Evolutionary conservation across 2,797 vertebrate species (phyloP).

Genomic region (Acanthis flammea): DNA sequence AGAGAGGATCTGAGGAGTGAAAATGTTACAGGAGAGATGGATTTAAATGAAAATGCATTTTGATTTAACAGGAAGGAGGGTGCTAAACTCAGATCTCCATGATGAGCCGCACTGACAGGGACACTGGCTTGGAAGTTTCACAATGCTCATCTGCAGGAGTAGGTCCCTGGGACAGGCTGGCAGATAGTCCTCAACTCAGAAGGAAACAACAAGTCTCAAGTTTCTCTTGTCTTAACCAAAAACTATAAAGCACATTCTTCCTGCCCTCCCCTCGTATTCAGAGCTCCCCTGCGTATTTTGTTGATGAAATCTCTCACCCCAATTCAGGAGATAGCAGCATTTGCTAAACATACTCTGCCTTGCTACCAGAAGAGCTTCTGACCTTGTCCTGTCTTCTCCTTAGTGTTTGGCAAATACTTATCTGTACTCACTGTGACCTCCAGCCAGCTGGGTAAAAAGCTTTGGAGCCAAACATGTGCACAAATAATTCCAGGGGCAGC

Average conservation of each 20-base stretch:
- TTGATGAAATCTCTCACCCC: conserved; percentile 56
- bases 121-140: neutral
- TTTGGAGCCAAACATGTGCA: conserved; percentile 49
- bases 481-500: conserved; percentile 66
- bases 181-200: neutral
- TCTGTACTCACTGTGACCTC: conserved; percentile 69
- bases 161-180: neutral
- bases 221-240: neutral
- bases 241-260: neutral
- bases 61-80: neutral
- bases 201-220: neutral
- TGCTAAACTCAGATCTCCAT: neutral
- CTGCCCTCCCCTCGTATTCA: neutral
- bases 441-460: conserved; percentile 59
- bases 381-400: conserved; percentile 62
- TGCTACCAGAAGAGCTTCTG: conserved; percentile 53
- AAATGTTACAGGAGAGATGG: neutral
- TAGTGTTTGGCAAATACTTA: conserved; percentile 61
- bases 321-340: neutral
- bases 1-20: neutral
- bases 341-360: conserved; percentile 15
- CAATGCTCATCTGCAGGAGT: accelerated
- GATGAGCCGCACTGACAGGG: accelerated
- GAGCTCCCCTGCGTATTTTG: neutral
- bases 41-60: neutral